These are phyloP conservation scores for Eurypyga helias DNA, from an alignment of 2,113 vertebrate species.

Conservation along the genomic window DNA sequence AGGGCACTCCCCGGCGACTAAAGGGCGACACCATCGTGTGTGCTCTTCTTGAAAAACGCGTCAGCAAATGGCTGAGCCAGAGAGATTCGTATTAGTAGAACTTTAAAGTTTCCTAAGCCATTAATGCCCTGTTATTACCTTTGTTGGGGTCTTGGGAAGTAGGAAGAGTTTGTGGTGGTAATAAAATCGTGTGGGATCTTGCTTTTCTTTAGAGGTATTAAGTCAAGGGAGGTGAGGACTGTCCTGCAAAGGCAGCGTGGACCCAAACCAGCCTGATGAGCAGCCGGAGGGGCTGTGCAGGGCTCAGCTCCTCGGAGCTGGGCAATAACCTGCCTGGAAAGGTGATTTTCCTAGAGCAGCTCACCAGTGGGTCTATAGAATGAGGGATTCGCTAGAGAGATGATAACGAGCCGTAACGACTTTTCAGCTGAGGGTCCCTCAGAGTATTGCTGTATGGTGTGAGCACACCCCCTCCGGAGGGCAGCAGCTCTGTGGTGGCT, in stretches of 20 bases:
- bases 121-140: fast-evolving
- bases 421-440: neutral
- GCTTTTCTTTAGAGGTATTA: neutral
- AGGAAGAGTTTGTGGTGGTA: neutral
- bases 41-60: fast-evolving
- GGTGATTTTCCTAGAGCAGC: neutral
- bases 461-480: neutral
- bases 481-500: neutral
- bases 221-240: neutral
- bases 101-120: neutral
- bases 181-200: fast-evolving
- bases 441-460: fast-evolving
- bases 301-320: neutral
- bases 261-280: fast-evolving
- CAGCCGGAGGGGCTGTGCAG: neutral
- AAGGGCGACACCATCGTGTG: fast-evolving
- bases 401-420: neutral
- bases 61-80: neutral
- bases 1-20: neutral
- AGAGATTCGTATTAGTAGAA: fast-evolving
- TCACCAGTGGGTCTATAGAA: fast-evolving
- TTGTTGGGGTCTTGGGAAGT: neutral
- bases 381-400: fast-evolving
- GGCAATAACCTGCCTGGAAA: fast-evolving
- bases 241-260: neutral